These are phyloP conservation scores for Scaptomyza flava DNA, from an alignment of 2,888 invertebrate genomes.

Conservation along the genomic window DNA sequence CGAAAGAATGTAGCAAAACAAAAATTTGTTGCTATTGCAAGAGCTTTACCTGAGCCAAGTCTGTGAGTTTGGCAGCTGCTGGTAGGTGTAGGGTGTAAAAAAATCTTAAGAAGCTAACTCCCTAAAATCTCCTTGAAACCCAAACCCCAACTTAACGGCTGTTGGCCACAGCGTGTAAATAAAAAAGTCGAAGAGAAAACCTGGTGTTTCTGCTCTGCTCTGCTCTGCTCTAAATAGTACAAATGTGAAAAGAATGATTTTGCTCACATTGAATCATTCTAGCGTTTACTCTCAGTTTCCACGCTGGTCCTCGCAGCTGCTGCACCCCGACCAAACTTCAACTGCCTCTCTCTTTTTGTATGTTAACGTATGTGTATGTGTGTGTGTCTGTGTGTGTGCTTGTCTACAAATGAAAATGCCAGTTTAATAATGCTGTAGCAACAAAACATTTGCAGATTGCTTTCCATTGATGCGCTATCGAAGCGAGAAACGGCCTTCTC, in stretches of 20 bases:
- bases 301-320: slow-evolving; percentile 27
- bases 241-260: slow-evolving; percentile 64
- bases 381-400: slow-evolving; percentile 14
- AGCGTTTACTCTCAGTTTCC: slow-evolving; percentile 25
- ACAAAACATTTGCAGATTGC: slow-evolving; percentile 76
- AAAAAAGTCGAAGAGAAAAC: neutral
- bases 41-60: slow-evolving; percentile 43
- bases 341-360: neutral
- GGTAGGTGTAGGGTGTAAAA: neutral
- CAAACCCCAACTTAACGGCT: slow-evolving; percentile 43
- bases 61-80: slow-evolving; percentile 26
- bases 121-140: neutral
- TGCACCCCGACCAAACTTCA: slow-evolving; percentile 15
- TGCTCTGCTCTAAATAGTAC: slow-evolving; percentile 56
- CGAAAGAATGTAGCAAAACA: slow-evolving; percentile 27
- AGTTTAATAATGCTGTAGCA: slow-evolving; percentile 73
- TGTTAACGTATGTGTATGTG: neutral
- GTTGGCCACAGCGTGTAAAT: slow-evolving; percentile 38
- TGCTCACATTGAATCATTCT: slow-evolving; percentile 44
- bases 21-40: slow-evolving; percentile 54
- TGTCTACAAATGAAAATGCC: slow-evolving; percentile 71
- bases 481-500: slow-evolving; percentile 26
- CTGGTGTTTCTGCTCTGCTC: slow-evolving; percentile 31
- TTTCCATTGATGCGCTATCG: slow-evolving; percentile 66
- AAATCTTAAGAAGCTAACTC: slow-evolving; percentile 9